Percentiles rank a stretch among this genome's conserved stretches.
Evolutionary conservation across 2,888 invertebrate species (phyloP).

Genomic region (Diplolepis rosae): DNA sequence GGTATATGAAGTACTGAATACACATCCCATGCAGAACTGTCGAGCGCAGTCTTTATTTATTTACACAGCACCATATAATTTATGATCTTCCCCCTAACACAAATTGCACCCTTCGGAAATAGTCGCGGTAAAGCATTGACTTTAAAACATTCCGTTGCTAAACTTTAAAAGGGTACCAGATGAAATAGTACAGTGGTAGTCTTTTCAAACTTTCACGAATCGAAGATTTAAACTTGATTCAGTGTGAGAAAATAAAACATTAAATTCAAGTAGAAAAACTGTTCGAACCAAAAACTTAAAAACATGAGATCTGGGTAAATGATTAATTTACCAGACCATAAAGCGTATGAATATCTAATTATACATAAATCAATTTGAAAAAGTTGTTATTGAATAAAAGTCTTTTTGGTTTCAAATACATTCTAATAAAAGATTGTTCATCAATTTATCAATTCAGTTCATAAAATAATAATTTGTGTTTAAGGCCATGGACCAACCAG

Average conservation of each 20-base stretch:
- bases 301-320: neutral
- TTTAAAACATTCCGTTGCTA: constrained; percentile 8
- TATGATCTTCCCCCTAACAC: constrained; percentile 39
- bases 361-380: neutral
- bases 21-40: constrained; percentile 35
- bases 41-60: constrained; percentile 48
- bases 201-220: constrained; percentile 27
- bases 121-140: constrained; percentile 17
- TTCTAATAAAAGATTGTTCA: no score
- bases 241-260: constrained; percentile 4
- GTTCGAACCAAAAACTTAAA: neutral
- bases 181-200: constrained; percentile 14
- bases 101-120: constrained; percentile 43
- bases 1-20: neutral
- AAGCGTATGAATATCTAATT: neutral
- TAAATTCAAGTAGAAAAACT: neutral
- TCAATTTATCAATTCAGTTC: no score
- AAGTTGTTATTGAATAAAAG: no score
- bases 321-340: neutral
- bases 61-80: constrained; percentile 42
- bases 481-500: no score
- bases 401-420: no score
- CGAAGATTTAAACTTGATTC: constrained; percentile 15
- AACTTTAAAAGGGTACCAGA: constrained; percentile 1
- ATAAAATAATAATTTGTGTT: no score